These are phyloP conservation scores for Parasteatoda tepidariorum DNA, from an alignment of 1,140 invertebrate species.

Conservation along the genomic window DNA sequence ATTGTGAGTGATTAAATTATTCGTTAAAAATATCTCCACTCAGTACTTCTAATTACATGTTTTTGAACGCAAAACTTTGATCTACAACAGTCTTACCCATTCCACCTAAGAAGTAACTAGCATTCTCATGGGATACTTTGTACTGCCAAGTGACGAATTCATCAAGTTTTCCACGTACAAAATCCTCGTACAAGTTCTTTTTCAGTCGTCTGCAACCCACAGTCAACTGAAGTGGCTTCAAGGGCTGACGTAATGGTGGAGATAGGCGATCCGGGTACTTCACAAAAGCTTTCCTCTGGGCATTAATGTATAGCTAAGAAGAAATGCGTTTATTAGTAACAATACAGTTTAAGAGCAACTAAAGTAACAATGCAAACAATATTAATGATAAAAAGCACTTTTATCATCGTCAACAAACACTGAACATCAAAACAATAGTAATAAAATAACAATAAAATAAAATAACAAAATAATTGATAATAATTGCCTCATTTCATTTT, in stretches of 20 bases:
- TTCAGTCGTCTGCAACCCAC: constrained; percentile 62
- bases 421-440: no score
- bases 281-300: constrained; percentile 34
- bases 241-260: constrained; percentile 2
- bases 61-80: not conserved
- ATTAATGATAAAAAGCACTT: no score
- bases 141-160: constrained; percentile 64
- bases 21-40: no score
- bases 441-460: no score
- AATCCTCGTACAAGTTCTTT: constrained; percentile 57
- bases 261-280: constrained; percentile 48
- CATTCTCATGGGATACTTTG: constrained; percentile 52
- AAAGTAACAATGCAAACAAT: no score
- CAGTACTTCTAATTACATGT: no score
- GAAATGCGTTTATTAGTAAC: no score
- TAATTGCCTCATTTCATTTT: no score
- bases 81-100: constrained; percentile 64
- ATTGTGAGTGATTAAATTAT: no score
- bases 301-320: constrained; percentile 62
- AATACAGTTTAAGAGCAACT: no score
- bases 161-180: constrained; percentile 61
- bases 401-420: no score
- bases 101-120: constrained; percentile 63
- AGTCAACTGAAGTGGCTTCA: constrained; percentile 61
- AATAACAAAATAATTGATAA: no score